Evolutionary conservation across 2,113 vertebrate species (phyloP), one percentile per base, ranked within the genome.

Genomic region (Caretta caretta): DNA sequence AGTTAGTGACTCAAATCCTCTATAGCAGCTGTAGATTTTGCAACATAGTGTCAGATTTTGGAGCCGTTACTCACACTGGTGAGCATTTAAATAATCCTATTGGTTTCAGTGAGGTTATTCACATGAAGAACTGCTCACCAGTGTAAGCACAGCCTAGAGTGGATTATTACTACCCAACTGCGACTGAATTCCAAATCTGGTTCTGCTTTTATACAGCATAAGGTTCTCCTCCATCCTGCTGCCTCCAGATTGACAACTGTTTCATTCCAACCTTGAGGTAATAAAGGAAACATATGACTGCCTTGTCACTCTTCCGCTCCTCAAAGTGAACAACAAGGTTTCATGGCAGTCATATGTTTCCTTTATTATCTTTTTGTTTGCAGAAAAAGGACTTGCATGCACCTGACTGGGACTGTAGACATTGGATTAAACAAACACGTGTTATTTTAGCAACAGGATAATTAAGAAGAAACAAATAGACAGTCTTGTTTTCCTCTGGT

Each of bases 381-480:
- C 91, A 97, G 91, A 90, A 88, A 80, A 16, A 91, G 75, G 51
- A 86, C 62, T 85, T 93, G 91, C 93, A 92, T 93, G 91, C 93
- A 92, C 90, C 76, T 97, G 94, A 95, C 75, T 87, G 46, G 54
- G 27, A 87, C 82, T 92, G 92, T 79, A 93, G 56, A 48, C 80
- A 85, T 90, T 94, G 83, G 80, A 20, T 94, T 95, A 89, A 97
- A 96, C 88, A 95, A 97, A 96, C 83, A 38, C 0, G 0, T 80
- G 94, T 96, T 97, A 91, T 96, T 97, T 96, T 97, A 94, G 88
- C 83, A 90, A 78, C 80, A 83, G 14, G 89, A 89, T 93, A 91
- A 96, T 95, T 87, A 95, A 91, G 42, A 93, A 87, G 92, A 96
- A 97, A 92, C 91, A 85, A 93, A 95, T 93, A 94, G 91, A 90